Evolutionary conservation across 2,113 vertebrate species (phyloP), one percentile per base, ranked within the genome.

Genomic region (Alligator mississippiensis): DNA sequence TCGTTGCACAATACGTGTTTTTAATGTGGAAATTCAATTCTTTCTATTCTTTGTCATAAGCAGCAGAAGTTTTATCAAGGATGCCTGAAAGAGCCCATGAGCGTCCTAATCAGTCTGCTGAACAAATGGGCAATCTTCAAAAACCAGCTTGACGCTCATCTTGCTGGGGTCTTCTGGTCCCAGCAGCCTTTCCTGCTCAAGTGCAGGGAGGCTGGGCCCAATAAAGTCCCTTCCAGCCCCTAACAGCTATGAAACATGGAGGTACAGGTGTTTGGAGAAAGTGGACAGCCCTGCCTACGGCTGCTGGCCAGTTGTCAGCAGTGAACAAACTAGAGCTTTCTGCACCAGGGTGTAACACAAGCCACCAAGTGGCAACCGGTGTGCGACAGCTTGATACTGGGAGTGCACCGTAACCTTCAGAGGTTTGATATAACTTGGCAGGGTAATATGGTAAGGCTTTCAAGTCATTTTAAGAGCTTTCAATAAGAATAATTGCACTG

Each of bases 321-420:
- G 83, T 86, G 25, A 34, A 62, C 57, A 78, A 78, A 38, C 17
- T 7, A 2, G 5, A 25, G 25, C 38, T 80, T 19, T 57, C 6
- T 87, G 80, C 77, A 63, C 38, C 30, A 59, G 6, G 14, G 55
- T 91, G 93, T 64, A 68, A n/a, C 90, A 76, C 17, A 3, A 60
- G 78, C 96, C 97, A 95, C 81, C 78, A 87, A 93, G 60, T 96
- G 93, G 75, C 95, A 93, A 91, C 93, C 81, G 72, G 55, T 28
- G 80, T 17, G 21, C 8, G 1, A 30, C 68, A 68, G 62, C 68
- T 30, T 17, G 0, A 5, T 11, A 34, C n/a, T 30, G 66, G 9
- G 15, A 60, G n/a, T 2, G 72, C n/a, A 30, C n/a, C n/a, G 18
- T 34, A 70, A 70, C 21, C n/a, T 21, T 28, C 9, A 18, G 21